Evolutionary conservation across 92 coral and sea anemone genomes (phyloP).

Genomic region (Parazoanthus atlanticus): DNA sequence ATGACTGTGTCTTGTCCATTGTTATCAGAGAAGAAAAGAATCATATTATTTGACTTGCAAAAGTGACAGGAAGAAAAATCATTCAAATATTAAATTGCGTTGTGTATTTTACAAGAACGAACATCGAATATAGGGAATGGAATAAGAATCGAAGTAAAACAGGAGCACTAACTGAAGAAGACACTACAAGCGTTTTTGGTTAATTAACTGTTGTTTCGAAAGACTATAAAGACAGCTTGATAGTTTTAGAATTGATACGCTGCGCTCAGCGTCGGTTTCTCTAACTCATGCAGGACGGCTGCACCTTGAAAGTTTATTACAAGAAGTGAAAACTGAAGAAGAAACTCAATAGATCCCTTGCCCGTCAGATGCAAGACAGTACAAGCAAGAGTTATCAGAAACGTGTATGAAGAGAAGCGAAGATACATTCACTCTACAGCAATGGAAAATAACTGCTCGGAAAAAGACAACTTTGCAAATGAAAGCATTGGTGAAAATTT

Average conservation of each 20-base stretch:
- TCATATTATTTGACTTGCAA: neutral
- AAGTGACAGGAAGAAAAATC: neutral
- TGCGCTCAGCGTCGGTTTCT: neutral
- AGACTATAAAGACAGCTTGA: neutral
- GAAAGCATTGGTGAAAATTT: neutral
- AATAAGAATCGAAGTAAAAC: neutral
- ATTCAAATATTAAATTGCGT: neutral
- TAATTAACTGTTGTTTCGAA: neutral
- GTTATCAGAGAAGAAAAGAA: neutral
- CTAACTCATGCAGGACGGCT: too few species aligned
- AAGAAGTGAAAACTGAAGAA: too few species aligned
- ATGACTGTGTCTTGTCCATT: too few species aligned
- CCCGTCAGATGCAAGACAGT: neutral
- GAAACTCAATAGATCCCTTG: neutral
- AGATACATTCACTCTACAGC: neutral
- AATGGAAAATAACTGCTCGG: constrained; percentile 1
- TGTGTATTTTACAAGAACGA: too few species aligned
- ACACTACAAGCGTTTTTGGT: neutral
- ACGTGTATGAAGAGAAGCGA: neutral
- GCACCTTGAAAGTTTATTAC: too few species aligned
- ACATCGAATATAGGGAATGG: neutral
- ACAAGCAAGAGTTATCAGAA: neutral
- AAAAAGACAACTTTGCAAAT: neutral
- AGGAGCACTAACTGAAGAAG: neutral
- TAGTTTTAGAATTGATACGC: neutral